These are phyloP conservation scores for Melanostigma gelatinosum DNA, from an alignment of 2,113 vertebrate genomes.

Conservation along the genomic window DNA sequence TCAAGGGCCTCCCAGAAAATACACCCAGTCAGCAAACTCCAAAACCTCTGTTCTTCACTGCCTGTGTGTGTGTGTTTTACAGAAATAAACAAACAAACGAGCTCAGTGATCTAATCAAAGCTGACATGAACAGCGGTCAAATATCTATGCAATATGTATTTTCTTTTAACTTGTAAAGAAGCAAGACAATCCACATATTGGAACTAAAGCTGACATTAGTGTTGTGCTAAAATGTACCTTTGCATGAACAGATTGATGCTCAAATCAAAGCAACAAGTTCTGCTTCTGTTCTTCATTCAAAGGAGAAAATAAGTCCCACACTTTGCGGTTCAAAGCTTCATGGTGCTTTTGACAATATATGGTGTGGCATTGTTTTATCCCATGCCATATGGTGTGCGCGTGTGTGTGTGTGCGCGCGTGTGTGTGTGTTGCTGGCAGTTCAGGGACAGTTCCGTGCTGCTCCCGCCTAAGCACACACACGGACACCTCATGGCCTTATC, in stretches of 20 bases:
- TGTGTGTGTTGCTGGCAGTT: conserved; percentile 37
- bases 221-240: neutral
- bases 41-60: conserved; percentile 39
- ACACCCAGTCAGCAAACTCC: conserved; percentile 46
- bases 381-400: conserved; percentile 64
- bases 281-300: neutral
- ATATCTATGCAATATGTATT: neutral
- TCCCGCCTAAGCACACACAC: conserved; percentile 83
- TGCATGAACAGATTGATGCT: neutral
- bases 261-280: conserved; percentile 15
- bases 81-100: neutral
- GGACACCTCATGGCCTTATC: conserved; percentile 73
- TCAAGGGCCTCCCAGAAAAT: conserved; percentile 41
- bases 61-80: neutral
- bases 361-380: conserved; percentile 47
- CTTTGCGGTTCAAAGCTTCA: neutral
- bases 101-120: neutral
- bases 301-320: neutral
- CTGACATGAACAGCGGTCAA: neutral
- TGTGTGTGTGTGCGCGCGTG: conserved; percentile 10
- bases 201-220: neutral
- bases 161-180: neutral
- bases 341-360: conserved; percentile 14
- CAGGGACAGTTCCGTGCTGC: conserved; percentile 79
- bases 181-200: neutral